phyloP scores from a whole-genome alignment of 2,888 invertebrate species.

The Monopis laevigella region DNA sequence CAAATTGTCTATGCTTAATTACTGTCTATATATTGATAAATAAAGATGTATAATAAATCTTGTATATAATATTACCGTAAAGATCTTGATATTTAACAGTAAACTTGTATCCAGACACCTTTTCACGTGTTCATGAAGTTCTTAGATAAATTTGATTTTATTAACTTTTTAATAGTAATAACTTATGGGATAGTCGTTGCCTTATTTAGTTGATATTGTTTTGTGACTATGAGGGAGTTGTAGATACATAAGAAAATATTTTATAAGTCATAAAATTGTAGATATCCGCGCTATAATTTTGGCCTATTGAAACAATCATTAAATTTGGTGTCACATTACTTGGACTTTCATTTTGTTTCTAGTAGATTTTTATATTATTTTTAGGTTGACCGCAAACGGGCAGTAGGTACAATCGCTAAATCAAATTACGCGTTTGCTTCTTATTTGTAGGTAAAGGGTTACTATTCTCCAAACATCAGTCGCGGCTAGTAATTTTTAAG shows the following conservation, averaged over 20 bases:
- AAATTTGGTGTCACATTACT: slow-evolving; percentile 60
- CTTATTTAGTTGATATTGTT: slow-evolving; percentile 66
- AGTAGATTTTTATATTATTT: too few relatives aligned
- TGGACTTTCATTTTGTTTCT: slow-evolving; percentile 14
- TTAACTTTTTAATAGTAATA: slow-evolving; percentile 31
- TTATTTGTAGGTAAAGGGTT: too few relatives aligned
- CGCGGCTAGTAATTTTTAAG: too few relatives aligned
- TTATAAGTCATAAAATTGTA: slow-evolving; percentile 62
- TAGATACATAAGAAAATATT: slow-evolving; percentile 51
- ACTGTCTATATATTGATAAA: too few relatives aligned
- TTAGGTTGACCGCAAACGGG: too few relatives aligned
- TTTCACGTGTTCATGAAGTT: slow-evolving; percentile 44
- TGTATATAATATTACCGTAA: slow-evolving; percentile 10
- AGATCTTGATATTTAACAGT: slow-evolving; percentile 10
- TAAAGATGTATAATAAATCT: slow-evolving; percentile 2
- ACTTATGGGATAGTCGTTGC: slow-evolving; percentile 63
- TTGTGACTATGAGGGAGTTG: slow-evolving; percentile 60
- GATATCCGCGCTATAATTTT: slow-evolving; percentile 63
- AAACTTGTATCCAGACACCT: slow-evolving; percentile 24
- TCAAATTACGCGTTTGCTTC: too few relatives aligned
- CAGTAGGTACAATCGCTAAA: too few relatives aligned
- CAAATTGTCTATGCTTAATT: slow-evolving; percentile 7
- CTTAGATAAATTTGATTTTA: slow-evolving; percentile 27
- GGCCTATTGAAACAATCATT: slow-evolving; percentile 65
- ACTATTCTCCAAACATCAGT: too few relatives aligned